phyloP scores from a whole-genome alignment of 2,113 vertebrate species.

The Carlito syrichta region DNA sequence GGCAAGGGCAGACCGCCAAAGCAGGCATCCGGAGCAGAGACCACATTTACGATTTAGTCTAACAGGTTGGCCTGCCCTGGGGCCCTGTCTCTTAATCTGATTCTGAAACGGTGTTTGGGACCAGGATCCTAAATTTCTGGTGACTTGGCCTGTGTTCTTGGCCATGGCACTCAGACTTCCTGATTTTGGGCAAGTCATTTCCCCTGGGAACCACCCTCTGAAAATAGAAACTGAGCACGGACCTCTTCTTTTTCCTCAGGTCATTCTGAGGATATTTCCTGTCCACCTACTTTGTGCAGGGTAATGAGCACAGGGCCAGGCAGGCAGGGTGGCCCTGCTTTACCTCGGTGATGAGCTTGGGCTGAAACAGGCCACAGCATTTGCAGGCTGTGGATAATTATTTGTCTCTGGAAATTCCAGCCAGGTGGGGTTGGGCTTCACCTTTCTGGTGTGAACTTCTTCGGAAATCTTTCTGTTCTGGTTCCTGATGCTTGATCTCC shows the following conservation, averaged over 20 bases:
- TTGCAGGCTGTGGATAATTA: not conserved
- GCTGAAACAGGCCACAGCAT: fast-evolving
- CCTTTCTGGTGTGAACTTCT: not conserved
- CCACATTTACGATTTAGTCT: not conserved
- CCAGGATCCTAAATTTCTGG: not conserved
- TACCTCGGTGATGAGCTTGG: too few relatives aligned
- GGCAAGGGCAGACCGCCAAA: not conserved
- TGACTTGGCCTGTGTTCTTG: not conserved
- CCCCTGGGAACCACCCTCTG: not conserved
- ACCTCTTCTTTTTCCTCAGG: not conserved
- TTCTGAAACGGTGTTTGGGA: not conserved
- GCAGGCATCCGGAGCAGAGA: not conserved
- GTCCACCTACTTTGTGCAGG: not conserved
- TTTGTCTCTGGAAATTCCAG: not conserved
- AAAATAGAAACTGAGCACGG: not conserved
- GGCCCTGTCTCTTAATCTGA: not conserved
- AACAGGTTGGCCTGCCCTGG: not conserved
- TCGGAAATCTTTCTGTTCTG: not conserved
- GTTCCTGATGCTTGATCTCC: not conserved
- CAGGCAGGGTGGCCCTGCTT: not conserved
- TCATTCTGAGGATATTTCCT: not conserved
- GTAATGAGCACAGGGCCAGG: not conserved
- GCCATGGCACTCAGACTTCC: not conserved
- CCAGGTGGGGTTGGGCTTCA: not conserved
- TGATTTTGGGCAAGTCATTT: not conserved